phyloP scores from a whole-genome alignment of 2,797 vertebrate species.

The Lepidocolaptes lacrymiger region DNA sequence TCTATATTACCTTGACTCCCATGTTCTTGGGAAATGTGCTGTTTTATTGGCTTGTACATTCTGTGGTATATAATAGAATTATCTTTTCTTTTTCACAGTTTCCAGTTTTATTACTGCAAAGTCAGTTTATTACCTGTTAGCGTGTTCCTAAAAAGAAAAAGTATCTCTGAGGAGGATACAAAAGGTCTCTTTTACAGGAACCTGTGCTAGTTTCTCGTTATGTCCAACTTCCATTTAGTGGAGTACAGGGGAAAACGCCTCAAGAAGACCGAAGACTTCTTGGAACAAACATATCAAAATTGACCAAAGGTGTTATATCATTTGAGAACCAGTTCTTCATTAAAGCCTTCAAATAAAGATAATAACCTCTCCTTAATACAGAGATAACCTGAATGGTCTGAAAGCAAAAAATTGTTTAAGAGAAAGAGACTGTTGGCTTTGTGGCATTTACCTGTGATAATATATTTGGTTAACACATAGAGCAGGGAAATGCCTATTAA shows the following conservation, averaged over 20 bases:
- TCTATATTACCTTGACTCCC: slow-evolving; percentile 43
- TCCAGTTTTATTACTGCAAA: slow-evolving; percentile 60
- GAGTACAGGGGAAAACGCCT: background rate
- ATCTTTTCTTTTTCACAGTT: slow-evolving; percentile 50
- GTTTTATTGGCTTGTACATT: slow-evolving; percentile 39
- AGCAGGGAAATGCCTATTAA: background rate
- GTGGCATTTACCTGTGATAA: background rate
- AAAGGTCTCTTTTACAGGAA: background rate
- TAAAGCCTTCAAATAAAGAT: background rate
- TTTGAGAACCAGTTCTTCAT: background rate
- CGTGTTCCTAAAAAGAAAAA: background rate
- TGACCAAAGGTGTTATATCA: background rate
- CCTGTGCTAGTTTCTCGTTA: background rate
- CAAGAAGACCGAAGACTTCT: background rate
- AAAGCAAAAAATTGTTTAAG: background rate
- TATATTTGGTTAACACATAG: background rate
- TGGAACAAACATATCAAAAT: background rate
- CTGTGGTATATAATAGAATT: slow-evolving; percentile 55
- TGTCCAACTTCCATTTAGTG: background rate
- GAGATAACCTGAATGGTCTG: background rate
- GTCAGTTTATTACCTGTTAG: slow-evolving; percentile 56
- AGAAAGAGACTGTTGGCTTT: background rate
- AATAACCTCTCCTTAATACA: background rate
- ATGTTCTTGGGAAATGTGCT: slow-evolving; percentile 32
- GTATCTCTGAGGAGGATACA: background rate